Percentiles rank a stretch among this genome's conserved stretches.
phyloP scores from a whole-genome alignment of 2,888 invertebrate genomes.

The Drosophila barbarae region DNA sequence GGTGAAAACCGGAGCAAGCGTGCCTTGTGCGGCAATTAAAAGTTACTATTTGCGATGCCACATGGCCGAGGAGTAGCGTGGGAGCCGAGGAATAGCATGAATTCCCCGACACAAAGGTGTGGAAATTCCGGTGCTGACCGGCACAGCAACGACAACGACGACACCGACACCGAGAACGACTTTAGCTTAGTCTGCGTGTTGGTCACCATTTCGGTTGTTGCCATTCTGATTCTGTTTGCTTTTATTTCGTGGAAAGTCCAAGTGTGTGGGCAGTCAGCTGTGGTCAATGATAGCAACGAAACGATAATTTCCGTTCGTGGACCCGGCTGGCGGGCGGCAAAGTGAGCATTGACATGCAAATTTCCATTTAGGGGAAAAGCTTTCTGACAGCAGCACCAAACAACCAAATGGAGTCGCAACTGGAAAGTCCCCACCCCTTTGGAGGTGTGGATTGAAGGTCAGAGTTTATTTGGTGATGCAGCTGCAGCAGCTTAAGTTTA shows the following conservation, averaged over 20 bases:
- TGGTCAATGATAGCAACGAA: constrained; percentile 57
- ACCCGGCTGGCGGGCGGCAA: constrained; percentile 38
- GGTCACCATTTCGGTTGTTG: constrained; percentile 25
- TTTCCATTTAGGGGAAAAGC: constrained; percentile 65
- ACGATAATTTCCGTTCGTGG: constrained; percentile 61
- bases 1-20: neutral
- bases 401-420: constrained; percentile 21
- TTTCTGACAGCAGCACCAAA: constrained; percentile 36
- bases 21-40: constrained; percentile 33
- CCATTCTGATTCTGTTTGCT: constrained; percentile 32
- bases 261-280: constrained; percentile 17
- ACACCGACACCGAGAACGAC: neutral
- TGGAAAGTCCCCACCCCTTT: neutral
- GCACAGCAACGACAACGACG: neutral
- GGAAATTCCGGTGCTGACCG: constrained; percentile 32
- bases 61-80: constrained; percentile 12
- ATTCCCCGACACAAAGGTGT: constrained; percentile 27
- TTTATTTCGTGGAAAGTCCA: constrained; percentile 13
- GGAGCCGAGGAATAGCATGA: constrained; percentile 4
- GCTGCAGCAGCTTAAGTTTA: constrained; percentile 14
- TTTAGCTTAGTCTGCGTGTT: constrained; percentile 32
- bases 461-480: constrained; percentile 15
- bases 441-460: constrained; percentile 21
- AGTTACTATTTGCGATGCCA: constrained; percentile 24
- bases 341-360: constrained; percentile 67